These are phyloP conservation scores for Illadopsis cleaveri DNA, from an alignment of 2,113 vertebrate genomes.

Conservation along the genomic window DNA sequence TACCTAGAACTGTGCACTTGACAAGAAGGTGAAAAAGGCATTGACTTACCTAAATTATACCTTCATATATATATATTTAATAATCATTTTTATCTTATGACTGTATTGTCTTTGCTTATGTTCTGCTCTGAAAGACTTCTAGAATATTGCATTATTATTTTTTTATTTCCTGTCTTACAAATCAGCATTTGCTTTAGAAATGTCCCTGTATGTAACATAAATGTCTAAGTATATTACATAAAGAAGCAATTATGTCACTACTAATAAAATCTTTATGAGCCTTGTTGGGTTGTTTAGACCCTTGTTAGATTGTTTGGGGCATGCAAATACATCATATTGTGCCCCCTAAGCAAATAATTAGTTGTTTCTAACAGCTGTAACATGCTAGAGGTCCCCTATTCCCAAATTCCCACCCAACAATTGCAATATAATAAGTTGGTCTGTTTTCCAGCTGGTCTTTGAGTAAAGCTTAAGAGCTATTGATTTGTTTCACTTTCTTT, in stretches of 20 bases:
- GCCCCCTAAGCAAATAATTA: not conserved
- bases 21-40: not conserved
- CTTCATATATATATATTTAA: not conserved
- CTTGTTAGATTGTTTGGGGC: not conserved
- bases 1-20: not conserved
- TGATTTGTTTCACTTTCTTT: slow-evolving; percentile 12
- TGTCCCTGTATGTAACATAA: not conserved
- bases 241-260: slow-evolving; percentile 6
- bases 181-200: not conserved
- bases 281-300: not conserved
- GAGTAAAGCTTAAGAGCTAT: not conserved
- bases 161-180: not conserved
- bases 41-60: not conserved
- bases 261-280: not conserved
- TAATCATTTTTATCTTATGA: not conserved
- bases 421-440: not conserved
- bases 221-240: not conserved
- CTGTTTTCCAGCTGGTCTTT: slow-evolving; percentile 32
- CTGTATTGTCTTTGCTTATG: not conserved
- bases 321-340: not conserved
- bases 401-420: not conserved
- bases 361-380: slow-evolving; percentile 23
- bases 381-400: not conserved
- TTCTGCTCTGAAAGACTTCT: not conserved
- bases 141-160: not conserved